Evolutionary conservation across 2,888 invertebrate species (phyloP).

Genomic region (Hyposoter didymator): DNA sequence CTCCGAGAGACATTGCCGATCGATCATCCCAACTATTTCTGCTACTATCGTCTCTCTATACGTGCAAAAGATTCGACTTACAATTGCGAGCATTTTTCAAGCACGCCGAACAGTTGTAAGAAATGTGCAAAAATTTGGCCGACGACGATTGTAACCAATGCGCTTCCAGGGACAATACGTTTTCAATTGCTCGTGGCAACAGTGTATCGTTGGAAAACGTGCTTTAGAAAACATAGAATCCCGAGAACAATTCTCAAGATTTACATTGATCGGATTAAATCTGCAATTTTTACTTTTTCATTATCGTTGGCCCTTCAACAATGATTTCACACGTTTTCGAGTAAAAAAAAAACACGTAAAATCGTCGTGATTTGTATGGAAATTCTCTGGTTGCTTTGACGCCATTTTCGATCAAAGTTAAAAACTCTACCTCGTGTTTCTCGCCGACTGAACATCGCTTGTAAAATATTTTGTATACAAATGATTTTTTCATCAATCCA

Average conservation of each 20-base stretch:
- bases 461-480: background rate
- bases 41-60: background rate
- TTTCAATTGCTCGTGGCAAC: background rate
- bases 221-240: background rate
- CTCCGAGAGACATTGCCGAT: constrained; percentile 45
- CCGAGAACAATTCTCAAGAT: background rate
- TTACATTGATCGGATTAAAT: background rate
- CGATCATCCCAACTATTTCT: constrained; percentile 48
- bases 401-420: constrained; percentile 16
- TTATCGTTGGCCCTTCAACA: background rate
- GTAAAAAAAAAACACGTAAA: background rate
- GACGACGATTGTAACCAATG: background rate
- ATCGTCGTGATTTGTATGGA: background rate
- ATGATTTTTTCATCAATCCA: constrained; percentile 29
- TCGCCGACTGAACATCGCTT: background rate
- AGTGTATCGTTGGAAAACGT: background rate
- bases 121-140: background rate
- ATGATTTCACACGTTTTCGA: background rate
- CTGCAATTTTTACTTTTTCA: background rate
- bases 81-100: constrained; percentile 38
- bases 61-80: background rate
- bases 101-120: background rate
- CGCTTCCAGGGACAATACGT: background rate
- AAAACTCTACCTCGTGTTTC: background rate
- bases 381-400: background rate